Evolutionary conservation across 2,113 vertebrate species (phyloP).

Genomic region (Pantherophis guttatus): DNA sequence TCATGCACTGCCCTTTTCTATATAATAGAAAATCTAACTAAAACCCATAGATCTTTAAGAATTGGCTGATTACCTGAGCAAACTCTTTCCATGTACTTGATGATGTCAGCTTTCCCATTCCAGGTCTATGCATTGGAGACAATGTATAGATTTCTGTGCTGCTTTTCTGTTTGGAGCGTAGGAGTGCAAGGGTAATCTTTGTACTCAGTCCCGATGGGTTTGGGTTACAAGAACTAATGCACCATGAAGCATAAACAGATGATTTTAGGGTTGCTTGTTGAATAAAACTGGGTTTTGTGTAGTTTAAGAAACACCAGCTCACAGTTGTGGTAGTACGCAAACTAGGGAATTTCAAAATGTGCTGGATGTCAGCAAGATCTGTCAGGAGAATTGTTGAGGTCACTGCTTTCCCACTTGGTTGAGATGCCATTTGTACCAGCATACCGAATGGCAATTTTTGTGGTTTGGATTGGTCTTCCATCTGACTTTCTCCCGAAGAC

Average conservation of each 20-base stretch:
- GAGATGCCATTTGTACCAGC: constrained; percentile 80
- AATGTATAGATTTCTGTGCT: constrained; percentile 82
- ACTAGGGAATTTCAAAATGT: constrained; percentile 90
- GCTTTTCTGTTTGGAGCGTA: constrained; percentile 90
- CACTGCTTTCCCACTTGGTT: constrained; percentile 68
- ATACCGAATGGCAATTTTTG: constrained; percentile 79
- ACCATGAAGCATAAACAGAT: constrained; percentile 95
- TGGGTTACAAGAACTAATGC: constrained; percentile 92
- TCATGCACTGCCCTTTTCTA: constrained; percentile 15
- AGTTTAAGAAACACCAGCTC: constrained; percentile 98
- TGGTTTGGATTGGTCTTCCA: constrained; percentile 66
- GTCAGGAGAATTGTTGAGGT: constrained; percentile 79
- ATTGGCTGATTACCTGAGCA: constrained; percentile 81
- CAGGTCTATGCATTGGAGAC: constrained; percentile 84
- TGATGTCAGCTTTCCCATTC: constrained; percentile 92
- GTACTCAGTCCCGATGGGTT: constrained; percentile 93
- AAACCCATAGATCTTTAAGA: constrained; percentile 14
- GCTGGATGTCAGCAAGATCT: constrained; percentile 82
- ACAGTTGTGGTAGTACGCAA: constrained; percentile 89
- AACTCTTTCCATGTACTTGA: constrained; percentile 94
- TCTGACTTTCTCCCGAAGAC: constrained; percentile 71
- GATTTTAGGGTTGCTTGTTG: constrained; percentile 77
- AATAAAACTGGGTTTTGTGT: constrained; percentile 88
- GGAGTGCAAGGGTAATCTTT: constrained; percentile 88
- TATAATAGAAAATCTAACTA: not conserved